phyloP scores from a whole-genome alignment of 2,113 vertebrate genomes.

The Zosterops lateralis region DNA sequence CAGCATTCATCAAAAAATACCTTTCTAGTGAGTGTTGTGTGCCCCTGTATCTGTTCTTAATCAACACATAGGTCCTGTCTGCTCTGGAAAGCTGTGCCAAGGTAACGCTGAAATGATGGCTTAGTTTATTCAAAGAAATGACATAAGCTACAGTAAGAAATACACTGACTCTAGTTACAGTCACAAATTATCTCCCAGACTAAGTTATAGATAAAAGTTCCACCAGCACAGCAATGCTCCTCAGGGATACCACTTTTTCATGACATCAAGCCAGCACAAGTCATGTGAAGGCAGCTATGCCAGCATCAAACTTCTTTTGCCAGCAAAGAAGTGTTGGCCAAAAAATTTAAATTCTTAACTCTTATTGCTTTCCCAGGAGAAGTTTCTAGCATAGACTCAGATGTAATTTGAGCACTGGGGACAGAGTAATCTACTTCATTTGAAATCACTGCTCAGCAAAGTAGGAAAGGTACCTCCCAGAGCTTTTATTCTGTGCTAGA shows the following conservation, averaged over 20 bases:
- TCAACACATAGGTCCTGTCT: not conserved
- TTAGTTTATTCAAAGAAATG: slow-evolving; percentile 36
- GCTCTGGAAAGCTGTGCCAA: not conserved
- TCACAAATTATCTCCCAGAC: slow-evolving; percentile 26
- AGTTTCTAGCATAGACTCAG: not conserved
- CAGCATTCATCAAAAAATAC: not conserved
- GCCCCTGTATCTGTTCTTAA: not conserved
- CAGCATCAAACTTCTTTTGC: not conserved
- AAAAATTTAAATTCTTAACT: not conserved
- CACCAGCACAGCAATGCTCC: not conserved
- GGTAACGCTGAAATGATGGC: slow-evolving; percentile 2
- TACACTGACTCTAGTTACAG: not conserved
- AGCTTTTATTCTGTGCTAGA: not conserved
- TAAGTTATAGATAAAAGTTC: not conserved
- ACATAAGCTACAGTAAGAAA: slow-evolving; percentile 19
- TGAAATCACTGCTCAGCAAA: not conserved
- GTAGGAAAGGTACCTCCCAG: not conserved
- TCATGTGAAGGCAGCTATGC: not conserved
- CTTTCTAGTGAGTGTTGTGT: not conserved
- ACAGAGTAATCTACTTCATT: not conserved
- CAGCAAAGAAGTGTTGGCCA: not conserved
- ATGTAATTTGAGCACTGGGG: not conserved
- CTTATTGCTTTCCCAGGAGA: not conserved
- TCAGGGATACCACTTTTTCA: slow-evolving; percentile 7
- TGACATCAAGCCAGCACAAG: not conserved